Evolutionary conservation across 2,113 vertebrate genomes (phyloP).

Genomic region (Centropus unirufus): DNA sequence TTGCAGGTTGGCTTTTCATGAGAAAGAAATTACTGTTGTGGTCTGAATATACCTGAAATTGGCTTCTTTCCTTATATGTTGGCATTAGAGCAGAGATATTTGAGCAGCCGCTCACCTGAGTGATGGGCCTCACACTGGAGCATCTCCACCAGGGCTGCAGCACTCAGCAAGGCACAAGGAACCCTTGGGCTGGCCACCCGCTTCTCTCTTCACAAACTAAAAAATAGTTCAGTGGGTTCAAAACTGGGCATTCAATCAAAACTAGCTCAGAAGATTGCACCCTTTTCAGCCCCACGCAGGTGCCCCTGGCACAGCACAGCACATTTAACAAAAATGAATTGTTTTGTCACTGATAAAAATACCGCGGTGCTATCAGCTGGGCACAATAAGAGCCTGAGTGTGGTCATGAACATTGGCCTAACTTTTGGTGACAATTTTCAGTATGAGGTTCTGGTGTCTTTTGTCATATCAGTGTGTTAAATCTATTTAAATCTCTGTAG

Average conservation of each 20-base stretch:
- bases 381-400: accelerated
- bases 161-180: not conserved
- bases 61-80: not conserved
- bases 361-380: not conserved
- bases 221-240: not conserved
- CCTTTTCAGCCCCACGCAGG: accelerated
- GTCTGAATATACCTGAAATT: not conserved
- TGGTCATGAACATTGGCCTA: not conserved
- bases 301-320: not conserved
- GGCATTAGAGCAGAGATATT: not conserved
- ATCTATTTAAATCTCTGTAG: not conserved
- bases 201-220: not conserved
- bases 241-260: accelerated
- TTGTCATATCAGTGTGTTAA: not conserved
- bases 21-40: not conserved
- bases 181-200: not conserved
- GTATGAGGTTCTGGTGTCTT: not conserved
- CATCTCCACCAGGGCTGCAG: accelerated
- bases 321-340: not conserved
- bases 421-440: not conserved
- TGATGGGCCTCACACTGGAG: not conserved
- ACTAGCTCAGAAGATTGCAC: not conserved
- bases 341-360: not conserved
- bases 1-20: not conserved
- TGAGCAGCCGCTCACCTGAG: accelerated